Percentiles rank a stretch among this genome's conserved stretches.
Conservation (phyloP, 1,140 invertebrate genomes). For the Dreissena rostriformis region DNA sequence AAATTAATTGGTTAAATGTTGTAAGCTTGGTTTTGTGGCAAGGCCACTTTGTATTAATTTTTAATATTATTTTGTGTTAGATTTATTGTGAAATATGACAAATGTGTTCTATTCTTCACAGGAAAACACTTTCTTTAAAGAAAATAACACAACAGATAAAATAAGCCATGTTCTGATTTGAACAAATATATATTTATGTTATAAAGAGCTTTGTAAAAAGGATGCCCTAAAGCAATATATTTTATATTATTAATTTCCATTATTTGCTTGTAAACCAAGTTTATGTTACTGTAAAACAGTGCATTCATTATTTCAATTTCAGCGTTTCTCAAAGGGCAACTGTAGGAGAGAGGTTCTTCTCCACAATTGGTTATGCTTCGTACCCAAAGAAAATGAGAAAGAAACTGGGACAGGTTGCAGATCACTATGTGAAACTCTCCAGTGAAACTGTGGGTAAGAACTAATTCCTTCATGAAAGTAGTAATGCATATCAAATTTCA, state of each 20-base stretch:
- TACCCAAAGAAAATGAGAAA: constrained; percentile 89
- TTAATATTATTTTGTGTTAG: too few species aligned
- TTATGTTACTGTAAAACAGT: not conserved
- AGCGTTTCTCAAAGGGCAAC: constrained; percentile 81
- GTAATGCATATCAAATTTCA: too few species aligned
- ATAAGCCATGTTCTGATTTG: too few species aligned
- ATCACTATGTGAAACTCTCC: constrained; percentile 83
- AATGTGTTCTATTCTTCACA: too few species aligned
- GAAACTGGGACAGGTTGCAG: constrained; percentile 86
- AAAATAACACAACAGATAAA: too few species aligned
- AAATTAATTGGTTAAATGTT: too few species aligned
- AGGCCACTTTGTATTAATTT: too few species aligned
- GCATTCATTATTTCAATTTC: not conserved
- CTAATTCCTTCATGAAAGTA: not conserved
- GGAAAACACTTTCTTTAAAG: too few species aligned
- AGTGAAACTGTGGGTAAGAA: constrained; percentile 46
- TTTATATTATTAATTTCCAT: not conserved
- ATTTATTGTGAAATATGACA: too few species aligned
- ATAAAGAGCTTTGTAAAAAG: not conserved
- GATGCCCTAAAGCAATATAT: not conserved
- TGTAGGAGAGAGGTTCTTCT: constrained; percentile 90
- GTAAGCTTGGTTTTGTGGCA: too few species aligned
- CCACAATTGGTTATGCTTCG: constrained; percentile 86
- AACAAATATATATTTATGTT: not conserved
- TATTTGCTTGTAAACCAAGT: not conserved